Percentiles rank a stretch among this genome's conserved stretches.
phyloP scores from a whole-genome alignment of 2,113 vertebrate genomes.

The Paraplagusia blochii region DNA sequence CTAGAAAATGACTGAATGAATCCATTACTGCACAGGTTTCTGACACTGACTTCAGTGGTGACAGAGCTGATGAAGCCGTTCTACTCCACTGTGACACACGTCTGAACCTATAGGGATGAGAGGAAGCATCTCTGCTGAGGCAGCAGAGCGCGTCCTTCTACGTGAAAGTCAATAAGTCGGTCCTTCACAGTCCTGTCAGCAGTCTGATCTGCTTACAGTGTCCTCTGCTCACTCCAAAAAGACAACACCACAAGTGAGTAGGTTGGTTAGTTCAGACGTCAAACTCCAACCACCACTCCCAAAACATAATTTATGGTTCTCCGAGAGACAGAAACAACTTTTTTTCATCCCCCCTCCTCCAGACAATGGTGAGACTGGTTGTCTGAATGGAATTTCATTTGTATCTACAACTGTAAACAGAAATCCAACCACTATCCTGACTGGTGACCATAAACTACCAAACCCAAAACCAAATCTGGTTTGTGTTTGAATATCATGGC shows the following conservation, averaged over 20 bases:
- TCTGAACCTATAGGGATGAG: neutral
- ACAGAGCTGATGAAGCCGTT: neutral
- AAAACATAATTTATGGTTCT: constrained; percentile 68
- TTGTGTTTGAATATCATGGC: constrained; percentile 50
- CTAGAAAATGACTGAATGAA: no score
- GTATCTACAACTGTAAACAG: constrained; percentile 52
- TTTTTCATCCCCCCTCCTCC: constrained; percentile 14
- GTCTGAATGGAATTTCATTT: constrained; percentile 52
- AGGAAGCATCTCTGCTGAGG: constrained; percentile 36
- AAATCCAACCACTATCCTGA: constrained; percentile 54
- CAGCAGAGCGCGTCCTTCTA: neutral
- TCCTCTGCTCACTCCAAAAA: constrained; percentile 41
- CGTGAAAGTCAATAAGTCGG: constrained; percentile 21
- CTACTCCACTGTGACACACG: neutral
- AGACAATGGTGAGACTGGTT: constrained; percentile 5
- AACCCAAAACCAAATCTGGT: constrained; percentile 31
- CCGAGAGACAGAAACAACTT: constrained; percentile 37
- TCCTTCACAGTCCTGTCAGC: constrained; percentile 39
- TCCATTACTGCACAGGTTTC: no score
- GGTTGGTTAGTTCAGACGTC: constrained; percentile 61
- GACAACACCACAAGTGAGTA: constrained; percentile 46
- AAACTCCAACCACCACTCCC: constrained; percentile 59
- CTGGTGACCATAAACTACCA: constrained; percentile 50
- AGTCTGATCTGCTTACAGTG: constrained; percentile 38
- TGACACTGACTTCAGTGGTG: no score